Conservation (phyloP, 2,888 invertebrate genomes). For the Trachelus iudaicus region DNA sequence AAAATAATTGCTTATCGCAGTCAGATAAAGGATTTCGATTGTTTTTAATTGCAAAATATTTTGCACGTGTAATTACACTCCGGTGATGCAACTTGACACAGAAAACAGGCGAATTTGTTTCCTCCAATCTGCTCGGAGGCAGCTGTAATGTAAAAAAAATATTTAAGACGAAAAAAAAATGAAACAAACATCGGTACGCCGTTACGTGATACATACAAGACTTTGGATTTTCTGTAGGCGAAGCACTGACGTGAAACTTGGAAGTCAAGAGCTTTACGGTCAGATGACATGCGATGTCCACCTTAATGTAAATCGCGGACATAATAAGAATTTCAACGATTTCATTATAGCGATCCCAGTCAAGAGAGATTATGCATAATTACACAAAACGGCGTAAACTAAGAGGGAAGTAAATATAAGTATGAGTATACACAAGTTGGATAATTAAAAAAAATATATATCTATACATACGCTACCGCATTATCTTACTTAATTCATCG, state of each 20-base stretch:
- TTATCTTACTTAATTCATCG: not conserved
- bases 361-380: not conserved
- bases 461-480: not conserved
- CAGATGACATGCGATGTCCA: not conserved
- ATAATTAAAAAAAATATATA: not conserved
- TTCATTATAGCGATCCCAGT: not conserved
- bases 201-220: not conserved
- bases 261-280: not conserved
- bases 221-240: not conserved
- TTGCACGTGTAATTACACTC: not conserved
- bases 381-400: not conserved
- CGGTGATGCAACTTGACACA: too few species aligned
- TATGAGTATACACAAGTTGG: not conserved
- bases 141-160: not conserved
- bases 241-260: not conserved
- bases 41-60: not conserved
- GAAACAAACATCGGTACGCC: not conserved
- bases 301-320: not conserved
- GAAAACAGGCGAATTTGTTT: not conserved
- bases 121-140: not conserved
- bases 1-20: not conserved
- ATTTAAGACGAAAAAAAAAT: not conserved
- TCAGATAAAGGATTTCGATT: not conserved
- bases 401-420: not conserved
- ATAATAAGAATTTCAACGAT: not conserved